Evolutionary conservation across 1,140 invertebrate genomes (phyloP).

Genomic region (silkworm (Bombyx mori)): DNA sequence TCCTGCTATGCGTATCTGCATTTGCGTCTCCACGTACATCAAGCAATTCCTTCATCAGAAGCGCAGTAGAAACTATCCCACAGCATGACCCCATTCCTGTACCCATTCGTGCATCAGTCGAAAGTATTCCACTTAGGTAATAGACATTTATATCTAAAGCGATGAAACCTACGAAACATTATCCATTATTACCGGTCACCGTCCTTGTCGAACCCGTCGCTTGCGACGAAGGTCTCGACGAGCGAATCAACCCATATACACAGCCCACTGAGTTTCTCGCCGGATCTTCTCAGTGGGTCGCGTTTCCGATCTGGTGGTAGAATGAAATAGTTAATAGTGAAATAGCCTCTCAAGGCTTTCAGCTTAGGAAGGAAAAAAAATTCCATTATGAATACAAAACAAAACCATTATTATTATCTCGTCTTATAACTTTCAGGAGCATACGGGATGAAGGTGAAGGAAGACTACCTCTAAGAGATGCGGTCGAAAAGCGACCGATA

Average conservation of each 20-base stretch:
- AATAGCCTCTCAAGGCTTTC: neutral
- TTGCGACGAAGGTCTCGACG: too few species aligned
- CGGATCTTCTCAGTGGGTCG: too few species aligned
- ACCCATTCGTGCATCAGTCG: conserved; percentile 54
- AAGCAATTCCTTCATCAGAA: conserved; percentile 36
- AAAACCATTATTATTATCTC: neutral
- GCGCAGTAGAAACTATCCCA: conserved; percentile 50
- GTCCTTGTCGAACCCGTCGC: too few species aligned
- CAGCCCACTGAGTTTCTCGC: too few species aligned
- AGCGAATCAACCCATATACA: too few species aligned
- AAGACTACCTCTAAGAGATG: conserved; percentile 73
- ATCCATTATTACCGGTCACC: neutral
- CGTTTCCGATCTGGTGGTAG: too few species aligned
- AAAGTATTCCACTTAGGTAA: conserved; percentile 60
- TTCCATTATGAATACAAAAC: neutral
- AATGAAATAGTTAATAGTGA: neutral
- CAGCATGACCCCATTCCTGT: conserved; percentile 43
- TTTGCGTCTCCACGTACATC: conserved; percentile 37
- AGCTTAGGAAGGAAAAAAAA: too few species aligned
- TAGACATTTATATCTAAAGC: conserved; percentile 3
- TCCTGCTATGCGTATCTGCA: conserved; percentile 28
- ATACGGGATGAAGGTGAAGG: conserved; percentile 44
- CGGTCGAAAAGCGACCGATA: conserved; percentile 76
- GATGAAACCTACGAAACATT: neutral
- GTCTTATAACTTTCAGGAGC: conserved; percentile 5